Evolutionary conservation across 2,888 invertebrate genomes (phyloP).

Genomic region (Tanaodytes sp.): DNA sequence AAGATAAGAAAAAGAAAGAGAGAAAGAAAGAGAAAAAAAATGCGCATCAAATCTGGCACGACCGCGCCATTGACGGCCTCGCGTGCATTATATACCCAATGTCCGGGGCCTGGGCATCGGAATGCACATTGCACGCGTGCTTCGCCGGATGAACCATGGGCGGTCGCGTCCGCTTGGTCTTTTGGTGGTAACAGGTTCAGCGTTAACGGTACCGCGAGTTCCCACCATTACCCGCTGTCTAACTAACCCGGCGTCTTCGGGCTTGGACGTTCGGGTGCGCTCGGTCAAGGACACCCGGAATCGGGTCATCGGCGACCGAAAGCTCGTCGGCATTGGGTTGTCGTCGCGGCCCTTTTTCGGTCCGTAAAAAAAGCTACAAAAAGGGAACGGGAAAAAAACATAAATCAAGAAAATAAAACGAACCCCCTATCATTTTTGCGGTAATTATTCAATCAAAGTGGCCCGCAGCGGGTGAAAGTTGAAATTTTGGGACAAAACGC

Average conservation of each 20-base stretch:
- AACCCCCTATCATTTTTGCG: constrained; percentile 1
- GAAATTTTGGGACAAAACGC: too few relatives aligned
- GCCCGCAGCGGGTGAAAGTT: constrained; percentile 27
- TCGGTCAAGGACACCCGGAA: constrained; percentile 71
- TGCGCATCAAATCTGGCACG: not conserved
- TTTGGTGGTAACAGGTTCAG: constrained; percentile 65
- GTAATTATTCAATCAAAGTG: constrained; percentile 35
- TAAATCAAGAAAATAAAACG: too few relatives aligned
- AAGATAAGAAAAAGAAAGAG: too few relatives aligned
- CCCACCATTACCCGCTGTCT: constrained; percentile 49
- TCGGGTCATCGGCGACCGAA: constrained; percentile 63
- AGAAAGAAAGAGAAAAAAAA: too few relatives aligned
- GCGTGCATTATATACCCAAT: too few relatives aligned
- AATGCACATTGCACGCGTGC: constrained; percentile 45
- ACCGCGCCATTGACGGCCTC: constrained; percentile 28
- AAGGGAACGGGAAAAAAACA: too few relatives aligned
- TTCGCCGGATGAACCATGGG: constrained; percentile 42
- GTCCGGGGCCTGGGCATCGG: too few relatives aligned
- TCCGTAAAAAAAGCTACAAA: too few relatives aligned
- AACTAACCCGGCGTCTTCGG: too few relatives aligned
- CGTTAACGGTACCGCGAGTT: constrained; percentile 62
- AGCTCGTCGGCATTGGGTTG: constrained; percentile 32
- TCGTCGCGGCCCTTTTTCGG: not conserved
- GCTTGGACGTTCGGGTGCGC: constrained; percentile 61
- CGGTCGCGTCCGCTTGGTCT: constrained; percentile 58